phyloP scores from a whole-genome alignment of 2,113 vertebrate species.

The Arvicanthis niloticus region DNA sequence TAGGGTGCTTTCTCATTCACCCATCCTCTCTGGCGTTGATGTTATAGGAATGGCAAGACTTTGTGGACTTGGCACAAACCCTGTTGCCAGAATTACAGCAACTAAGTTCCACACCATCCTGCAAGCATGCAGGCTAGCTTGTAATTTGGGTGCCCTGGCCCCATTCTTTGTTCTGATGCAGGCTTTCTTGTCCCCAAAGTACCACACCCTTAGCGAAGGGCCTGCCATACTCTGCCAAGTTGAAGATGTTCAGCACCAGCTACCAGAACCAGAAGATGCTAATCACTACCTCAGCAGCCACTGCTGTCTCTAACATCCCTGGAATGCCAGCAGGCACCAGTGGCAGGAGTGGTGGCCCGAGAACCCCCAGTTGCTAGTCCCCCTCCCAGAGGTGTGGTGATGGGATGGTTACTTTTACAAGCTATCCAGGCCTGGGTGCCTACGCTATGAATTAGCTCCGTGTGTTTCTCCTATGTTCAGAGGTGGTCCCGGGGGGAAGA shows the following conservation, averaged over 20 bases:
- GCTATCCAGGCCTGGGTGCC: neutral
- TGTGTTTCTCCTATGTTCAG: neutral
- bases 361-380: fast-evolving
- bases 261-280: constrained; percentile 71
- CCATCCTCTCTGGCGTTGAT: neutral
- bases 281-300: constrained; percentile 87
- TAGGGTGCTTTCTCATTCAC: neutral
- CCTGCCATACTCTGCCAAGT: neutral
- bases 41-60: neutral
- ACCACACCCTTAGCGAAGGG: neutral
- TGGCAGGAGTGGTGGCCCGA: neutral
- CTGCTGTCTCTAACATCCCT: constrained; percentile 57
- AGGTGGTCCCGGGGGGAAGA: neutral
- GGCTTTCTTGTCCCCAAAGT: neutral
- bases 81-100: neutral
- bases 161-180: neutral
- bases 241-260: neutral
- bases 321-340: neutral
- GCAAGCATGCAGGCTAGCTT: neutral
- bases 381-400: neutral
- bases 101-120: neutral
- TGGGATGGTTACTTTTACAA: constrained; percentile 33
- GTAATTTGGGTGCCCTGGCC: neutral
- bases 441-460: neutral
- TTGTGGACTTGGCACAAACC: neutral